Evolutionary conservation across 2,888 invertebrate species (phyloP), one percentile per base, ranked within the genome.

Genomic region (Erebia aethiops): DNA sequence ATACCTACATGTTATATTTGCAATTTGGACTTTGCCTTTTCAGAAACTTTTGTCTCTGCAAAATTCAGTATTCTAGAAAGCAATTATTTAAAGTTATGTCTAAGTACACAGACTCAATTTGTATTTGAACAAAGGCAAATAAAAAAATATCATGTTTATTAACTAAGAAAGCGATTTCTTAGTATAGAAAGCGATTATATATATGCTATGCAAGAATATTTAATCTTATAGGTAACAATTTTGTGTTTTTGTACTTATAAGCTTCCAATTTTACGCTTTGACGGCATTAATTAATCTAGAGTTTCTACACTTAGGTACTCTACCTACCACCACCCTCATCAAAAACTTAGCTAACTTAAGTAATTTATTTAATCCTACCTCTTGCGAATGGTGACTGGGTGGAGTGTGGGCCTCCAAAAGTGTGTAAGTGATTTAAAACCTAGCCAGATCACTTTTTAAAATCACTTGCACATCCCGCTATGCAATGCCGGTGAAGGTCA

Each of bases 331-430:
- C 46, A 62, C 62, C 46, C 62, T 62, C 62, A 46, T 62, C 62
- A 62, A 62, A 49, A 62, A 62, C 49, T 62, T 62, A 49, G 62
- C 62, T 62, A 21, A 49, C 49, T 62, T 49, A 49, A 62, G 62
- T 49, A 49, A 62, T 62, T 49, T 49, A 46, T 62, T 62, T 62
- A 62, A 62, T 62, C 62, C 61, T 43, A 43, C 61, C 61, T 61
- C 61, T 61, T 21, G 21, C 46, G 46, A 62, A 21, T 49, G 16
- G 49, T 62, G 9, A 46, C 18, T 62, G 18, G 13, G 61, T 43
- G n/a, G 43, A 41, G 11, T n/a, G 4, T n/a, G 41, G n/a, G 26
- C 35, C 35, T 35, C 21, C 58, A 14, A 5, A 9, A 35, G n/a
- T 41, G 1, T 43, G n/a, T 1, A n/a, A 35, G 43, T 61, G 52